A percentile compares a stretch with the other conserved stretches of the same genome.
Evolutionary conservation across 2,888 invertebrate species (phyloP).

Genomic region (Leptinotarsa rubiginosa): DNA sequence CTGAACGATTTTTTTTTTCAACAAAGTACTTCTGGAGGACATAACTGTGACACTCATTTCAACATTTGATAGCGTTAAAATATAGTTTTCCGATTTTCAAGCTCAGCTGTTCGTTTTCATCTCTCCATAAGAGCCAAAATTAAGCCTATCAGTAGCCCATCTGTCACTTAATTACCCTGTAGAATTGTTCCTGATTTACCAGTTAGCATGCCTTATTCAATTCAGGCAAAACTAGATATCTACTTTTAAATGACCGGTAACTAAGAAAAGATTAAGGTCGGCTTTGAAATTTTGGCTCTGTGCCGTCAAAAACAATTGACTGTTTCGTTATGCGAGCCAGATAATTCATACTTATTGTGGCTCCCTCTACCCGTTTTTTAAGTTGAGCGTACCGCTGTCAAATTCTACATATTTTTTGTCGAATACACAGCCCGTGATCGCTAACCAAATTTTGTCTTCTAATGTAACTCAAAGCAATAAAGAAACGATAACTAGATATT

Average conservation of each 20-base stretch:
- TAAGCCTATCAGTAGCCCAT: no score
- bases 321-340: neutral
- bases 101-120: no score
- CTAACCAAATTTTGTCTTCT: slow-evolving; percentile 66
- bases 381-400: neutral
- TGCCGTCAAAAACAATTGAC: slow-evolving; percentile 17
- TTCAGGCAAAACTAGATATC: slow-evolving; percentile 8
- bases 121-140: no score
- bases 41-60: no score
- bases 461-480: slow-evolving; percentile 68
- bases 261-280: slow-evolving; percentile 20
- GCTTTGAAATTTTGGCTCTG: slow-evolving; percentile 19
- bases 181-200: neutral
- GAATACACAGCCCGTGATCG: slow-evolving; percentile 49
- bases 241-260: slow-evolving; percentile 16
- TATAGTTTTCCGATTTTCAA: no score
- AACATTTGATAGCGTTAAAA: no score
- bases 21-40: no score
- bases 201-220: neutral
- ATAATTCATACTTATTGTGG: neutral
- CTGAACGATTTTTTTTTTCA: no score
- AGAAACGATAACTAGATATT: slow-evolving; percentile 64
- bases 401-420: neutral
- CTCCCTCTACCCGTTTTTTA: neutral
- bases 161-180: neutral